Evolutionary conservation across 1,140 invertebrate genomes (phyloP).

Genomic region (Drosophila serrata): DNA sequence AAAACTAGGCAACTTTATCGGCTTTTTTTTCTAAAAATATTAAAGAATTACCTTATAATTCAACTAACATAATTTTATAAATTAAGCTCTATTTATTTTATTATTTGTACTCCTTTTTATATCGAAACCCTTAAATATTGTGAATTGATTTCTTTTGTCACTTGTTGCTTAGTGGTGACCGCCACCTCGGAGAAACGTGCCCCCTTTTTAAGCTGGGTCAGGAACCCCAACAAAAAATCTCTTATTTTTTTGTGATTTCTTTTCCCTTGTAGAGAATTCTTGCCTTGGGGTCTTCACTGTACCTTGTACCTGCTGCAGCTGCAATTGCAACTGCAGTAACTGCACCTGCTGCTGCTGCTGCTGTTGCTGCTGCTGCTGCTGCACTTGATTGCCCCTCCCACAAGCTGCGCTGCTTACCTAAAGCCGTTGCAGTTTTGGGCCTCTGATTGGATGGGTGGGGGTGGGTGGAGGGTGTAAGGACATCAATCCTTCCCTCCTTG

Average conservation of each 20-base stretch:
- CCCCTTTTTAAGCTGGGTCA: neutral
- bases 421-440: conserved; percentile 18
- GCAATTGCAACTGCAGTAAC: conserved; percentile 18
- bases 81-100: neutral
- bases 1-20: no score
- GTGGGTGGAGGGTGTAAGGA: neutral
- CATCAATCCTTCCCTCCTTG: neutral
- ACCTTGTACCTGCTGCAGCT: conserved; percentile 19
- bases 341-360: neutral
- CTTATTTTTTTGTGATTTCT: neutral
- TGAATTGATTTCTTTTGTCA: neutral
- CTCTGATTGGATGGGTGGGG: conserved; percentile 20
- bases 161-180: conserved; percentile 42
- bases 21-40: no score
- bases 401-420: conserved; percentile 37
- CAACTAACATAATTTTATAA: no score
- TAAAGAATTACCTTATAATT: neutral
- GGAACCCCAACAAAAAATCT: neutral
- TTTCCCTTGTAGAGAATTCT: neutral
- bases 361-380: neutral
- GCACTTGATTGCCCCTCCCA: conserved; percentile 58
- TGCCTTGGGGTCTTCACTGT: conserved; percentile 20
- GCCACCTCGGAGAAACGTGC: neutral
- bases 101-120: neutral
- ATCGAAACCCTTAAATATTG: neutral